These are phyloP conservation scores for Erpornis zantholeuca DNA, from an alignment of 2,113 vertebrate species.

Conservation along the genomic window DNA sequence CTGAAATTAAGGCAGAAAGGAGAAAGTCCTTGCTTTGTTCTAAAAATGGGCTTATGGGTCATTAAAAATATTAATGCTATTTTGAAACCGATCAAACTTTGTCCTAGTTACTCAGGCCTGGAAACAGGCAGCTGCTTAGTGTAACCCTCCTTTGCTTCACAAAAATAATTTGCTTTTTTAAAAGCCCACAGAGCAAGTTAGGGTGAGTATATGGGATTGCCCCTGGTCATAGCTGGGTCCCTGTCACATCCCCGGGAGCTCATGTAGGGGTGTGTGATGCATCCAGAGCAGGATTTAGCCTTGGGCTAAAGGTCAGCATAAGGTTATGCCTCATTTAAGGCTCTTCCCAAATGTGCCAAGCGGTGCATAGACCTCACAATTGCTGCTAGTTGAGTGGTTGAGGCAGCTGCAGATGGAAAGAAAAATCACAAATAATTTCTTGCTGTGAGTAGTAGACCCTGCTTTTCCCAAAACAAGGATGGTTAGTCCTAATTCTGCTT, in stretches of 20 bases:
- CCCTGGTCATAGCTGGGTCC: neutral
- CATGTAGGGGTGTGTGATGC: neutral
- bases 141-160: neutral
- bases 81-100: slow-evolving; percentile 17
- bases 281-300: neutral
- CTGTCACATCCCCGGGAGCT: neutral
- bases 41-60: slow-evolving; percentile 6
- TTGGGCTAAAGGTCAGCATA: neutral
- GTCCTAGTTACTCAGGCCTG: slow-evolving; percentile 34
- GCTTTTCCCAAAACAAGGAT: neutral
- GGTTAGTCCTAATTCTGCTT: neutral
- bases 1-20: neutral
- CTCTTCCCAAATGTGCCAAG: neutral
- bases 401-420: neutral
- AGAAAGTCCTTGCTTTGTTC: neutral
- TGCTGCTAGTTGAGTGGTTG: neutral
- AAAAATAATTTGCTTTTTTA: neutral
- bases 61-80: slow-evolving; percentile 19
- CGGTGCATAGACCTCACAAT: neutral
- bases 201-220: neutral
- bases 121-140: neutral
- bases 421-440: neutral
- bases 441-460: neutral
- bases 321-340: neutral
- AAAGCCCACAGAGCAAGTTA: neutral